Conservation (phyloP, 2,113 vertebrate species). For the Etheostoma cragini region DNA sequence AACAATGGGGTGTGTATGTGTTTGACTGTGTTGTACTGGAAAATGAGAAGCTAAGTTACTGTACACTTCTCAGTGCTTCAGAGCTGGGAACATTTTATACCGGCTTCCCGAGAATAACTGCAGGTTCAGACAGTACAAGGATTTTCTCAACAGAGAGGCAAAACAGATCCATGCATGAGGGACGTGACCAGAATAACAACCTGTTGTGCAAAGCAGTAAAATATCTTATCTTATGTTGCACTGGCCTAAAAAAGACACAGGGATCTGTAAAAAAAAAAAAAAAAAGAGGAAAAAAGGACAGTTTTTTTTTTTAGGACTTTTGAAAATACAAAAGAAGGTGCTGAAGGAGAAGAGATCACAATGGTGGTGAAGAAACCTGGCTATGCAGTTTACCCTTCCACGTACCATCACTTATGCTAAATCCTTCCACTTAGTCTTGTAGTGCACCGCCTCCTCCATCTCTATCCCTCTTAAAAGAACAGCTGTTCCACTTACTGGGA, state of each 20-base stretch:
- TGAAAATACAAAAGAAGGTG: slow-evolving; percentile 14
- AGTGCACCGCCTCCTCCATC: slow-evolving; percentile 10
- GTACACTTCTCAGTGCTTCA: slow-evolving; percentile 26
- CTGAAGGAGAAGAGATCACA: not conserved
- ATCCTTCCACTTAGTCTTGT: slow-evolving; percentile 32
- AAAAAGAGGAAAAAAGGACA: slow-evolving; percentile 13
- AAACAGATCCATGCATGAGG: slow-evolving; percentile 46
- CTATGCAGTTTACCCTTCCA: slow-evolving; percentile 16
- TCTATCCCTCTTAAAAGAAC: slow-evolving; percentile 49
- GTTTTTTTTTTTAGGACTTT: no score
- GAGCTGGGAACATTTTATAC: slow-evolving; percentile 52
- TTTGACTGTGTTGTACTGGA: slow-evolving; percentile 44
- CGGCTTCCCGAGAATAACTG: slow-evolving; percentile 46
- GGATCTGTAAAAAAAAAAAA: not conserved
- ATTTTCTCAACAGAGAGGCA: slow-evolving; percentile 46
- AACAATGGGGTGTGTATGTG: slow-evolving; percentile 51
- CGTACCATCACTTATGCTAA: not conserved
- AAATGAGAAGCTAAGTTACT: slow-evolving; percentile 33
- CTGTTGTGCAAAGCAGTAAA: slow-evolving; percentile 37
- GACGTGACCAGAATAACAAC: slow-evolving; percentile 42
- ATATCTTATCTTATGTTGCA: slow-evolving; percentile 15
- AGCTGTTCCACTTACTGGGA: slow-evolving; percentile 69
- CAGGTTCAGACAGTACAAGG: slow-evolving; percentile 39
- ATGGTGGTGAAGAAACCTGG: slow-evolving; percentile 20
- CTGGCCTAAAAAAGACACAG: slow-evolving; percentile 4